These are phyloP conservation scores for Megastigmus dorsalis DNA, from an alignment of 2,888 invertebrate species.

Conservation along the genomic window DNA sequence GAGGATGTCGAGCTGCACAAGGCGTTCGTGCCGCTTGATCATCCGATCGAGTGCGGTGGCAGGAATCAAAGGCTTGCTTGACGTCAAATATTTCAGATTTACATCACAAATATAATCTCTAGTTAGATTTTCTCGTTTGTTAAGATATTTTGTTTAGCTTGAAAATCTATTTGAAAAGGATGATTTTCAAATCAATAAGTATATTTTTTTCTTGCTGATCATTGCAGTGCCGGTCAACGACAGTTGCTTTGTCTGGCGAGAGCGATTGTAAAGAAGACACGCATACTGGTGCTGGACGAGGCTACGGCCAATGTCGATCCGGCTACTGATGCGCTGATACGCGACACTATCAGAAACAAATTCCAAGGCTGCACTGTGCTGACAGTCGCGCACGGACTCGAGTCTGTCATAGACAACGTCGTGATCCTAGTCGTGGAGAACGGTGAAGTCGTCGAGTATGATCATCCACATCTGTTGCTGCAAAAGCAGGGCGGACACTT, in stretches of 20 bases:
- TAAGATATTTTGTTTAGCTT: too few relatives aligned
- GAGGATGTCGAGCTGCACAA: slow-evolving; percentile 86
- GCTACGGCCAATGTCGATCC: slow-evolving; percentile 93
- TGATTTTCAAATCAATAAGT: too few relatives aligned
- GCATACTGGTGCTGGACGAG: slow-evolving; percentile 89
- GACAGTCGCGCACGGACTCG: slow-evolving; percentile 91
- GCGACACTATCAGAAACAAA: slow-evolving; percentile 86
- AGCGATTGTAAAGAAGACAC: slow-evolving; percentile 87
- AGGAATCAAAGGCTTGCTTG: slow-evolving; percentile 78
- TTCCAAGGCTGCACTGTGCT: slow-evolving; percentile 89
- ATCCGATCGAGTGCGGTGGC: slow-evolving; percentile 84
- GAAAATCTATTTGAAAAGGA: too few relatives aligned
- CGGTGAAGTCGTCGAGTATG: slow-evolving; percentile 83
- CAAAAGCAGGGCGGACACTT: slow-evolving; percentile 79
- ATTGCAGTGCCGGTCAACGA: slow-evolving; percentile 91
- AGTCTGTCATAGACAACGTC: slow-evolving; percentile 95
- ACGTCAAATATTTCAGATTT: too few relatives aligned
- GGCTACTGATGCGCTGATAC: slow-evolving; percentile 88
- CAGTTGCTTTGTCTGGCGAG: slow-evolving; percentile 91
- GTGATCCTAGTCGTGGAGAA: slow-evolving; percentile 89
- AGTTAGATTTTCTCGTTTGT: too few relatives aligned
- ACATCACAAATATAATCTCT: too few relatives aligned
- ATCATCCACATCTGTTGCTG: slow-evolving; percentile 81
- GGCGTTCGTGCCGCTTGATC: slow-evolving; percentile 79
- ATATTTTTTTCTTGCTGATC: too few relatives aligned